Evolutionary conservation across 2,113 vertebrate genomes (phyloP).

Genomic region (Campylomormyrus tamandua): DNA sequence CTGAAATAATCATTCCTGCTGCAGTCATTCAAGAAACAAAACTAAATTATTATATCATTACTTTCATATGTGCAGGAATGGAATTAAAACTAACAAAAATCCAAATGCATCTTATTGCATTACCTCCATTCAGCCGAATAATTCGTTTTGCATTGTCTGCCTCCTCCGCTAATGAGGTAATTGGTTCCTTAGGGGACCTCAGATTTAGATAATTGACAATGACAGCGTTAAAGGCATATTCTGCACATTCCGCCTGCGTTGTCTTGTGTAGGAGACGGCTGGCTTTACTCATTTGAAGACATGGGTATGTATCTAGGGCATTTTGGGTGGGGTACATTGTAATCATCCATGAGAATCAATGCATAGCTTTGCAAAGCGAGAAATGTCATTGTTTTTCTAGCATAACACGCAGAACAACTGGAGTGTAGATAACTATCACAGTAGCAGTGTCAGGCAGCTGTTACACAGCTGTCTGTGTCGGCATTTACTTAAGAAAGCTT

Average conservation of each 20-base stretch:
- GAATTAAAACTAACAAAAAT: conserved; percentile 15
- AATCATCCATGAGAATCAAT: not conserved
- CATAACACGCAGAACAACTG: not conserved
- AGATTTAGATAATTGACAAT: conserved; percentile 17
- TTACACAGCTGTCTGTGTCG: not conserved
- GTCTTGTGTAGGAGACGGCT: not conserved
- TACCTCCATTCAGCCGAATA: not conserved
- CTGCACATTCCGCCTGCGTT: not conserved
- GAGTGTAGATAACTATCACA: not conserved
- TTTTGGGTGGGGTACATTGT: not conserved
- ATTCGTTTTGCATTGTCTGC: conserved; percentile 12
- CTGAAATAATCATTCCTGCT: not conserved
- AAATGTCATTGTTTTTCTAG: not conserved
- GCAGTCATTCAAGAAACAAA: not conserved
- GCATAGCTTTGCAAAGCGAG: not conserved
- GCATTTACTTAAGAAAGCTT: not conserved
- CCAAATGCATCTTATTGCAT: conserved; percentile 8
- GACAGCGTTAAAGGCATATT: conserved; percentile 12
- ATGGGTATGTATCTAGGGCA: conserved; percentile 1
- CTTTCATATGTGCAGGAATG: conserved; percentile 2
- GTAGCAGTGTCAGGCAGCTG: not conserved
- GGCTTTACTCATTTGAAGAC: not conserved
- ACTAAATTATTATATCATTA: conserved; percentile 3
- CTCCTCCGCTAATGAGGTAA: conserved; percentile 20
- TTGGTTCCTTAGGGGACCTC: conserved; percentile 22